Conservation (phyloP, 1,140 invertebrate genomes). For the Caenorhabditis remanei region DNA sequence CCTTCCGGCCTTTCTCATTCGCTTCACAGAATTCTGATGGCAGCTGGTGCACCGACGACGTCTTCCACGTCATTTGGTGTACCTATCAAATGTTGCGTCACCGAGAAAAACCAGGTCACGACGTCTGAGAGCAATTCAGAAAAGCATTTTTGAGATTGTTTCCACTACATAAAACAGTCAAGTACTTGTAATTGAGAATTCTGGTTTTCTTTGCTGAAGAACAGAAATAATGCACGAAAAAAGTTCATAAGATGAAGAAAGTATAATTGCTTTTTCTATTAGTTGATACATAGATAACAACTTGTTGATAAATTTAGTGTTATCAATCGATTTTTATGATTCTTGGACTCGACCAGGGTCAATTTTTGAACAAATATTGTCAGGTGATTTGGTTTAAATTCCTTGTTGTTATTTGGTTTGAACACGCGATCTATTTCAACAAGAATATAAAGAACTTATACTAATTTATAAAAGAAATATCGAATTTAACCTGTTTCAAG, state of each 20-base stretch:
- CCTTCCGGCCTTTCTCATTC: neutral
- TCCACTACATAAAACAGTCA: constrained; percentile 36
- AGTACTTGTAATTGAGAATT: neutral
- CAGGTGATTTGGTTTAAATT: too few species aligned
- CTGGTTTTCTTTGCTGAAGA: neutral
- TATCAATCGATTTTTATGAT: constrained; percentile 31
- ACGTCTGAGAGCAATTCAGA: neutral
- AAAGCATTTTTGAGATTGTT: neutral
- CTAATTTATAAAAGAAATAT: too few species aligned
- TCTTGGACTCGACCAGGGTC: neutral
- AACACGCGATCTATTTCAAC: too few species aligned
- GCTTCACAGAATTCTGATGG: constrained; percentile 27
- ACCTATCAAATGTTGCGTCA: constrained; percentile 48
- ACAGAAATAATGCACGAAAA: neutral
- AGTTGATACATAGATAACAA: neutral
- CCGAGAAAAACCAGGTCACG: neutral
- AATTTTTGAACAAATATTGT: neutral
- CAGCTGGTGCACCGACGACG: constrained; percentile 3
- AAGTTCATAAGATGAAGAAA: neutral
- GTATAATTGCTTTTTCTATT: neutral
- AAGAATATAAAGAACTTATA: too few species aligned
- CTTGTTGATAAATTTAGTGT: neutral
- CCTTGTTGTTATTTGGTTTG: too few species aligned
- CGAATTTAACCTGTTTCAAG: too few species aligned
- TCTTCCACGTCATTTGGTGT: constrained; percentile 9